phyloP scores from a whole-genome alignment of 2,888 invertebrate species.

The Exephanes ischioxanthus region DNA sequence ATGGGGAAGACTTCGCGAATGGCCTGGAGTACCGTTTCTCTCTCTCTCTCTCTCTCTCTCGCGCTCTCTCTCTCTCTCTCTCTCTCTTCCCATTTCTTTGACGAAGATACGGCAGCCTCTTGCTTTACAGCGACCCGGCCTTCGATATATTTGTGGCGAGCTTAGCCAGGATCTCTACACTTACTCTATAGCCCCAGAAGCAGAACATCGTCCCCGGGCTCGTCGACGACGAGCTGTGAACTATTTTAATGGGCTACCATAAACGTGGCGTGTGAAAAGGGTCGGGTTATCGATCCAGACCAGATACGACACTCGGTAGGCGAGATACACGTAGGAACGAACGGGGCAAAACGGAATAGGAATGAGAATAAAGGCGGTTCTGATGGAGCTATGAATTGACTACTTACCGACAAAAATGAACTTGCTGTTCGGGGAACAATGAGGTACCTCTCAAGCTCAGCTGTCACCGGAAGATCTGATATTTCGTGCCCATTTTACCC shows the following conservation, averaged over 20 bases:
- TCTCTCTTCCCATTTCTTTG: not conserved
- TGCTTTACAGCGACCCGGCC: constrained; percentile 53
- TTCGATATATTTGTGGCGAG: constrained; percentile 48
- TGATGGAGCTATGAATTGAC: too few relatives aligned
- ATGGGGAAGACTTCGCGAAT: constrained; percentile 13
- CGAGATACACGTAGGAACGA: not conserved
- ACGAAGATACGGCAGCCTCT: constrained; percentile 48
- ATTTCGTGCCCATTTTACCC: not conserved
- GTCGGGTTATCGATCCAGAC: constrained; percentile 52
- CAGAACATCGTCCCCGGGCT: constrained; percentile 29
- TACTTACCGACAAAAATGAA: too few relatives aligned
- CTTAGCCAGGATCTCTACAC: constrained; percentile 38
- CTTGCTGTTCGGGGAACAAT: too few relatives aligned
- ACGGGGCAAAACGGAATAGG: too few relatives aligned
- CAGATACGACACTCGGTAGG: not conserved
- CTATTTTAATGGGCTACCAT: constrained; percentile 64
- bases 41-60: constrained; percentile 18
- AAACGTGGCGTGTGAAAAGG: constrained; percentile 56
- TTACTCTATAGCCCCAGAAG: constrained; percentile 45
- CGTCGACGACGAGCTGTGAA: constrained; percentile 56
- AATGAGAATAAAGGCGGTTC: too few relatives aligned
- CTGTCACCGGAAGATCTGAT: too few relatives aligned
- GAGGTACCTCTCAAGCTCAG: too few relatives aligned
- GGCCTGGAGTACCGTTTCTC: constrained; percentile 4
- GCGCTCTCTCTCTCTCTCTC: too few relatives aligned